Evolutionary conservation across 1,140 invertebrate species (phyloP).

Genomic region (Neuroterus valhalla): DNA sequence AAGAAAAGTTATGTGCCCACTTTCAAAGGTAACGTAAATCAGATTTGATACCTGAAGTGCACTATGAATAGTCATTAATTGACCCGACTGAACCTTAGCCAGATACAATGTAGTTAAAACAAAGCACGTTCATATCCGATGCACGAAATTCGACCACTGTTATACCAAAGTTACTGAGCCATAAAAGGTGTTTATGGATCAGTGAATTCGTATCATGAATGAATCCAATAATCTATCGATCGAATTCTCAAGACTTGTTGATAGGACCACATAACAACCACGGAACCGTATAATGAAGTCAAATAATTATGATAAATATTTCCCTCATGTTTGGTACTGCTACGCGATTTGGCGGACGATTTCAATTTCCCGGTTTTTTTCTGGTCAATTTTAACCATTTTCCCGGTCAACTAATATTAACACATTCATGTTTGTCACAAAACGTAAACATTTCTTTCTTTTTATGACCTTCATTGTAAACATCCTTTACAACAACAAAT

Average conservation of each 20-base stretch:
- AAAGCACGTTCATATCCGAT: constrained; percentile 27
- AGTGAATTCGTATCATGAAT: constrained; percentile 4
- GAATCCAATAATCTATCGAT: neutral
- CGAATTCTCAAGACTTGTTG: constrained; percentile 10
- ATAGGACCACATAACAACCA: neutral
- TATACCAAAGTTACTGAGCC: constrained; percentile 13
- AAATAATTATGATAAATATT: no score
- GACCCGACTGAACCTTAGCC: constrained; percentile 7
- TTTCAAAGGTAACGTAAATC: constrained; percentile 21
- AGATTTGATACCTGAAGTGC: constrained; percentile 2
- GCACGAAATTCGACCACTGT: constrained; percentile 18
- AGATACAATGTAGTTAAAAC: neutral
- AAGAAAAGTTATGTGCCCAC: neutral
- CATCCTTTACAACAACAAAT: no score
- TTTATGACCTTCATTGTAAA: no score
- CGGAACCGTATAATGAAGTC: no score
- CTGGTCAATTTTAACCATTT: no score
- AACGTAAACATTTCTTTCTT: no score
- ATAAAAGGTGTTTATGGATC: constrained; percentile 26
- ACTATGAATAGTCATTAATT: constrained; percentile 24
- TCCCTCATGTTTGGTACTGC: neutral
- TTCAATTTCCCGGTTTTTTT: no score
- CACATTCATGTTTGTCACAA: no score
- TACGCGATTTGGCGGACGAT: no score
- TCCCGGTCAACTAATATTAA: no score